These are phyloP conservation scores for Hydrophis major DNA, from an alignment of 2,797 vertebrate species.

Conservation along the genomic window DNA sequence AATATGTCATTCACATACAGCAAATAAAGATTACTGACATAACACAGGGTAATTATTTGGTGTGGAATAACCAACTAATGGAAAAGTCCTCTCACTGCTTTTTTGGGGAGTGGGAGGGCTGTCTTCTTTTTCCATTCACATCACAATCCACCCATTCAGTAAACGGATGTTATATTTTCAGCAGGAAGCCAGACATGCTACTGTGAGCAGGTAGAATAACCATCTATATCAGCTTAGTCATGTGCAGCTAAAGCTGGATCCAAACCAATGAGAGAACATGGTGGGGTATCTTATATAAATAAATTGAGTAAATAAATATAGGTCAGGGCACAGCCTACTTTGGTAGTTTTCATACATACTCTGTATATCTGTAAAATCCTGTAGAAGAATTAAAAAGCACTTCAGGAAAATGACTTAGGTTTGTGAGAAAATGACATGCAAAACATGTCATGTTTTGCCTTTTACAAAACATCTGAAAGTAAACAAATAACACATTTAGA, in stretches of 20 bases:
- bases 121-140: background rate
- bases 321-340: background rate
- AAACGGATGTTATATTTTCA: background rate
- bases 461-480: background rate
- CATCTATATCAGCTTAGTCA: background rate
- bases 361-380: background rate
- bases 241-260: background rate
- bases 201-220: background rate
- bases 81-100: background rate
- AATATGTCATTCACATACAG: slow-evolving; percentile 29
- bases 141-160: background rate
- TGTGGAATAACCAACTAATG: slow-evolving; percentile 20
- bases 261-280: background rate
- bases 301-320: background rate
- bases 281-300: background rate
- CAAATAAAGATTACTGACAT: background rate
- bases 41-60: slow-evolving; percentile 8
- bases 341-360: background rate
- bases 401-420: slow-evolving; percentile 43
- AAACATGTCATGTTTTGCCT: too few species aligned
- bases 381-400: slow-evolving; percentile 3
- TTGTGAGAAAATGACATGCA: slow-evolving; percentile 39
- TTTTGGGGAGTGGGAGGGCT: background rate
- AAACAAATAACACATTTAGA: slow-evolving; percentile 24
- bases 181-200: background rate